phyloP scores from a whole-genome alignment of 2,888 invertebrate genomes.

The Drosophila sordidula region DNA sequence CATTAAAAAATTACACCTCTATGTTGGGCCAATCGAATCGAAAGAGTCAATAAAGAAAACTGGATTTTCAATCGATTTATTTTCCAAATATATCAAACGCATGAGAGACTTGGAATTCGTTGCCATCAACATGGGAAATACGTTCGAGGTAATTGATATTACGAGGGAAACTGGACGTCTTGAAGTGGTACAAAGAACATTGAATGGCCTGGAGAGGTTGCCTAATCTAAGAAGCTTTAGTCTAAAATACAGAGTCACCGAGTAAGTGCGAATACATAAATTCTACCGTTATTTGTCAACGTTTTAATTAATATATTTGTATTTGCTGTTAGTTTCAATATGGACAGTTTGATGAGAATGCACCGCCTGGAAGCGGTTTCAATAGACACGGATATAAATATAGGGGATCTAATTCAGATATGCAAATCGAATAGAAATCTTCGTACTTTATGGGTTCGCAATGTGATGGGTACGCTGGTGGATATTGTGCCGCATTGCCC shows the following conservation, averaged over 20 bases:
- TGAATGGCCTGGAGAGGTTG: constrained; percentile 14
- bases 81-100: constrained; percentile 15
- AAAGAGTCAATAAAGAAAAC: not conserved
- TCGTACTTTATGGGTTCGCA: constrained; percentile 26
- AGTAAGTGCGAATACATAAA: constrained; percentile 12
- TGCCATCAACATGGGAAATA: constrained; percentile 18
- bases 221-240: constrained; percentile 24
- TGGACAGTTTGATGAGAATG: constrained; percentile 4
- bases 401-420: constrained; percentile 26
- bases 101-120: constrained; percentile 33
- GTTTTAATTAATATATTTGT: not conserved
- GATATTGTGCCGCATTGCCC: constrained; percentile 36
- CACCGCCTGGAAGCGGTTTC: constrained; percentile 9
- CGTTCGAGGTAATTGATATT: not conserved
- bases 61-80: not conserved
- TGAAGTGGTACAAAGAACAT: constrained; percentile 6
- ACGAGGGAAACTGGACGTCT: not conserved
- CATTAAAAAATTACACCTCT: constrained; percentile 18
- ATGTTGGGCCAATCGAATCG: not conserved
- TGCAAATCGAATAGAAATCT: constrained; percentile 34
- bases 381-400: constrained; percentile 11
- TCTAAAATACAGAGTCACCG: constrained; percentile 7
- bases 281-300: not conserved
- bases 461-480: constrained; percentile 21
- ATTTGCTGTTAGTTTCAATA: constrained; percentile 13